Evolutionary conservation across 92 coral and sea anemone species (phyloP).

Genomic region (Meandrina meandrites): DNA sequence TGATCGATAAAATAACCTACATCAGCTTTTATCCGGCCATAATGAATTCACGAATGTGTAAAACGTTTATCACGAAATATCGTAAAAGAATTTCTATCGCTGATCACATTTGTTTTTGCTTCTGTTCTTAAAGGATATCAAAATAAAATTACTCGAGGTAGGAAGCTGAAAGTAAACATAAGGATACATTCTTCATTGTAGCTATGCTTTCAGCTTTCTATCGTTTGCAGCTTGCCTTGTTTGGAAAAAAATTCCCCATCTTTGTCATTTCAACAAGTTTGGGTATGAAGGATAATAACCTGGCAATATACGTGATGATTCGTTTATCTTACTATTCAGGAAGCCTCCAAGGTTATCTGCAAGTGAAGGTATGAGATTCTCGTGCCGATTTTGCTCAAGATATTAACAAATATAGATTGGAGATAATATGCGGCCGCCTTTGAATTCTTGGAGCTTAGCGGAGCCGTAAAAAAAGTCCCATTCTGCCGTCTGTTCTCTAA

Average conservation of each 20-base stretch:
- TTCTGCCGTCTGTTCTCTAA: background rate
- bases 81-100: conserved; percentile 1
- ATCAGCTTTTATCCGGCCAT: background rate
- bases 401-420: conserved; percentile 17
- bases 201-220: background rate
- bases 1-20: background rate
- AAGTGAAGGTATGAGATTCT: conserved; percentile 29
- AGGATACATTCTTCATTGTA: background rate
- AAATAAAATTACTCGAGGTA: background rate
- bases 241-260: background rate
- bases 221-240: background rate
- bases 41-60: background rate
- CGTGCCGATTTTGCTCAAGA: conserved; percentile 30
- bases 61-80: background rate
- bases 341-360: conserved; percentile 36
- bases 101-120: conserved; percentile 8
- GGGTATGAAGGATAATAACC: background rate
- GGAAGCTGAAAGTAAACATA: background rate
- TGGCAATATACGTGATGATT: conserved; percentile 25
- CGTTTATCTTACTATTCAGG: conserved; percentile 37
- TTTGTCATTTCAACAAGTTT: background rate
- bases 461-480: background rate
- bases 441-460: conserved; percentile 9
- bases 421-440: conserved; percentile 46
- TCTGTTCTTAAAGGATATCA: conserved; percentile 10